Evolutionary conservation across 2,797 vertebrate genomes (phyloP), one percentile per base, ranked within the genome.

Genomic region (Amphiprion clarkii): DNA sequence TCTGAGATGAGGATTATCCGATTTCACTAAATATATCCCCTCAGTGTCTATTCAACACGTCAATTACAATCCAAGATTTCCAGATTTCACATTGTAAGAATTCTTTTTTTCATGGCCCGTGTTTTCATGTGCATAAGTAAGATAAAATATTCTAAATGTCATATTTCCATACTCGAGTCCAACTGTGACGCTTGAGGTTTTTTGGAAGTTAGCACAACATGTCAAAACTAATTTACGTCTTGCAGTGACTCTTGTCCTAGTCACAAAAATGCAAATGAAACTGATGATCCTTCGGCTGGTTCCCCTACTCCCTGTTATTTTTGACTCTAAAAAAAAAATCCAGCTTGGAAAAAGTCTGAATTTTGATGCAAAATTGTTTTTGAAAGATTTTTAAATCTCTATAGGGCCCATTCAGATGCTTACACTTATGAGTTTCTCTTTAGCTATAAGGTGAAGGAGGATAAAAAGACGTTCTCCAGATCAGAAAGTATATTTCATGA

Each of bases 1-100:
- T 84, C 78, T 79, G 76, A 68, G 56, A 78, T 79, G 63, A 73
- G 75, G 65, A 84, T 87, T 83, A 84, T 81, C 82, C 79, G 74
- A 82, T 76, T 77, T 72, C 42, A 71, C 59, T 69, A 70, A 85
- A 66, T 76, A 73, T 67, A 82, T 81, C 69, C 67, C 44, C 51
- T 46, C 60, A 64, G 59, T 71, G 75, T 68, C 36, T 54, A 42
- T 60, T 79, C 58, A 80, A 67, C 75, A 44, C 44, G 57, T 72
- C 73, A 80, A 61, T 86, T 79, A 81, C 1, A 17, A 61, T 54
- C n/a, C 40, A 67, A 69, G 42, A 73, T 80, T 84, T 76, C 31
- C 53, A 57, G 63, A 60, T 79, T 64, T 64, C 33, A 56, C 3
- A 1, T 68, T 69, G 56, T 3, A 54, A 71, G 29, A 61, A 31